Evolutionary conservation across 2,797 vertebrate species (phyloP).

Genomic region (Manis javanica): DNA sequence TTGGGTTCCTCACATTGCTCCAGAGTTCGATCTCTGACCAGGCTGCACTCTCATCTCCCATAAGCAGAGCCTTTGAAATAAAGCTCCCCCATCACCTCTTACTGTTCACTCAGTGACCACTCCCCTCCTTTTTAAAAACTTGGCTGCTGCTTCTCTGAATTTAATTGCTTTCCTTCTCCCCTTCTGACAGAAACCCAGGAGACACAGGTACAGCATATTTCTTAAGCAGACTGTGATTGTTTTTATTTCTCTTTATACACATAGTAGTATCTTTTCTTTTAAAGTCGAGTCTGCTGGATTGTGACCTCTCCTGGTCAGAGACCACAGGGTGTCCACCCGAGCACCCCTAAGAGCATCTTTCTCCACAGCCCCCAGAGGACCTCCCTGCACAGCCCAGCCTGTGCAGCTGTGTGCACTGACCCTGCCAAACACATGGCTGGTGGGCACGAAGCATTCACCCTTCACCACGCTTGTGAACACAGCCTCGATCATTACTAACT

Average conservation of each 20-base stretch:
- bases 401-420: accelerated
- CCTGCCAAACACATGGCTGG: background rate
- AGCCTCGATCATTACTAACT: accelerated
- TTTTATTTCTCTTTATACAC: background rate
- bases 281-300: background rate
- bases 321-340: background rate
- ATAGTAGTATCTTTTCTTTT: background rate
- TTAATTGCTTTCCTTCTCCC: background rate
- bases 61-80: constrained; percentile 38
- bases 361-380: background rate
- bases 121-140: background rate
- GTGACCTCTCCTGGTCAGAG: background rate
- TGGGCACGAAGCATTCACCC: background rate
- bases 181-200: background rate
- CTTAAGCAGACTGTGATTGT: background rate
- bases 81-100: background rate
- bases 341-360: background rate
- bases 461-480: accelerated
- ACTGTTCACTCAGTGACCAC: background rate
- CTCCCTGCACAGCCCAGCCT: background rate
- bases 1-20: constrained; percentile 25
- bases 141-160: background rate
- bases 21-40: constrained; percentile 25
- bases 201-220: background rate
- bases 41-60: constrained; percentile 9